Conservation (phyloP, 1,140 invertebrate species). For the Lepidotrigona ventralis region DNA sequence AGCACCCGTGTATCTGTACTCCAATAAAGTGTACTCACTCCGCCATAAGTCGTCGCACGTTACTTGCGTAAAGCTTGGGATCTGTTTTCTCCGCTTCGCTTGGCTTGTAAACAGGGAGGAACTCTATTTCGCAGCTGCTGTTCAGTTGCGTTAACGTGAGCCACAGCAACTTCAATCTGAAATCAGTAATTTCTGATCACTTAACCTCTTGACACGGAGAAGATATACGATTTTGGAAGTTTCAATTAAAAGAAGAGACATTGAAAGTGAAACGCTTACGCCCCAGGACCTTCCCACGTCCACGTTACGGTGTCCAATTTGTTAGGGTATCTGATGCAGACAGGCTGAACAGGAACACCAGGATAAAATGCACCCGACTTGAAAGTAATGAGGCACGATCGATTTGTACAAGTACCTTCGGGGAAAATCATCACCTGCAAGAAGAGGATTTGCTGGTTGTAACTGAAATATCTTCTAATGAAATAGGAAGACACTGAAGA, state of each 20-base stretch:
- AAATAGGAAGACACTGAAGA: no score
- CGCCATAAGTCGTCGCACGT: conserved; percentile 95
- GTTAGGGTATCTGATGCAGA: conserved; percentile 95
- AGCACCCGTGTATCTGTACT: no score
- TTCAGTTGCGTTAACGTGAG: conserved; percentile 94
- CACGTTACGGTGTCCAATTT: conserved; percentile 95
- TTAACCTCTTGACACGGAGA: not conserved
- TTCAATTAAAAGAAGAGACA: not conserved
- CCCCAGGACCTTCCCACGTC: conserved; percentile 98
- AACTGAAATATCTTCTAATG: not conserved
- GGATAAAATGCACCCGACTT: conserved; percentile 96
- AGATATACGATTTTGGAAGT: not conserved
- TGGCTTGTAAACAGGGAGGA: conserved; percentile 94
- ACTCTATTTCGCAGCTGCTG: conserved; percentile 95
- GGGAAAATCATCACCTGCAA: conserved; percentile 95
- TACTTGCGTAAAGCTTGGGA: conserved; percentile 94
- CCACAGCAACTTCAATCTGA: conserved; percentile 92
- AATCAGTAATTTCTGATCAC: conserved; percentile 62
- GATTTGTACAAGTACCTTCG: conserved; percentile 97
- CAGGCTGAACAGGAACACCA: conserved; percentile 96
- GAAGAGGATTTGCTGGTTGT: not conserved
- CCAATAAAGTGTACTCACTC: conserved; percentile 84
- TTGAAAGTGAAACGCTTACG: conserved; percentile 84
- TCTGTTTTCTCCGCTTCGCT: conserved; percentile 92
- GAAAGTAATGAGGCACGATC: conserved; percentile 95